Percentiles rank a stretch among this genome's conserved stretches.
Evolutionary conservation across 2,113 vertebrate genomes (phyloP).

Genomic region (Cyprinodon tularosa): DNA sequence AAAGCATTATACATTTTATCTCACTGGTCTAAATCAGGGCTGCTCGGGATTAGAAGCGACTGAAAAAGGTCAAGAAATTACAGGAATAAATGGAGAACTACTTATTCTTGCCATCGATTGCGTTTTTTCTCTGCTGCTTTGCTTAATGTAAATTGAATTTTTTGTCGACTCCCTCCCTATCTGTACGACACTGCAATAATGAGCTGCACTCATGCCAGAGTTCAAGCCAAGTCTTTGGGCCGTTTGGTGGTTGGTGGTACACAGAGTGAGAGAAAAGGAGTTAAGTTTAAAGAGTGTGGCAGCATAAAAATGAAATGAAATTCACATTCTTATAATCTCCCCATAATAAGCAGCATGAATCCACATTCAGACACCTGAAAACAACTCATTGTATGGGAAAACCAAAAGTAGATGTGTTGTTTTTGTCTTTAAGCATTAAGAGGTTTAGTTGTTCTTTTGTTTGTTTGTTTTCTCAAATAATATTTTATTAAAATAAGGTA

Average conservation of each 20-base stretch:
- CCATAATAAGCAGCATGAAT: constrained; percentile 19
- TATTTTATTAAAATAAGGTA: neutral
- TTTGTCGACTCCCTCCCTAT: constrained; percentile 42
- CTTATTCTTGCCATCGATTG: constrained; percentile 42
- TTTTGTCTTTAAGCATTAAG: neutral
- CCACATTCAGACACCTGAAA: constrained; percentile 1
- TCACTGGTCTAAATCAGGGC: constrained; percentile 28
- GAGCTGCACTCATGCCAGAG: constrained; percentile 47
- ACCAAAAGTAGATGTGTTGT: neutral
- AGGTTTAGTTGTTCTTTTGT: neutral
- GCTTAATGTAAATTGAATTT: constrained; percentile 62
- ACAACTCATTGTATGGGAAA: neutral
- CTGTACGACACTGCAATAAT: constrained; percentile 52
- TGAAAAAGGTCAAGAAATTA: constrained; percentile 30
- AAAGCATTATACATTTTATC: constrained; percentile 41
- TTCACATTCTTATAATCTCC: constrained; percentile 8
- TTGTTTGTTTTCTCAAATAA: neutral
- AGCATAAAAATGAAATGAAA: constrained; percentile 1
- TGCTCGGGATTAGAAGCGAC: constrained; percentile 42
- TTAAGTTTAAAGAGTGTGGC: constrained; percentile 17
- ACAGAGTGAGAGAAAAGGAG: constrained; percentile 15
- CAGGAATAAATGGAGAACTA: constrained; percentile 39
- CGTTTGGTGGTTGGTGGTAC: constrained; percentile 35
- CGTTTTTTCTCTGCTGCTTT: constrained; percentile 48
- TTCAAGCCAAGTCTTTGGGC: constrained; percentile 54